phyloP scores from a whole-genome alignment of 2,797 vertebrate species.

The Gallinago stenura region DNA sequence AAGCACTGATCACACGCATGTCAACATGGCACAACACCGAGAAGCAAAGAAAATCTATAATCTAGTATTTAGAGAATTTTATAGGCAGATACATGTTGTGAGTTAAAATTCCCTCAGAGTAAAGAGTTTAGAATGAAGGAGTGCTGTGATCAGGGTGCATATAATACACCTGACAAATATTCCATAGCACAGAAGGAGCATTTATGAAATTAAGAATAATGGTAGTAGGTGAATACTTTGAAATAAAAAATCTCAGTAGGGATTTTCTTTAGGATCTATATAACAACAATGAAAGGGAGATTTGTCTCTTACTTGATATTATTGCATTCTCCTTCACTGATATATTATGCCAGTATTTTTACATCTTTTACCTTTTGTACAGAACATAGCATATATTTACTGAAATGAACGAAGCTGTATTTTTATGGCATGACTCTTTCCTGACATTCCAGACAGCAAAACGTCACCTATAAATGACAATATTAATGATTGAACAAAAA shows the following conservation, averaged over 20 bases:
- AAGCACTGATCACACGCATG: not conserved
- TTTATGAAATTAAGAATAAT: not conserved
- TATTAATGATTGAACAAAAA: not conserved
- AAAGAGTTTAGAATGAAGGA: not conserved
- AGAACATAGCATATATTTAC: not conserved
- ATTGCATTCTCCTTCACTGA: not conserved
- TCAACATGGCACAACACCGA: not conserved
- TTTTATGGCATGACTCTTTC: not conserved
- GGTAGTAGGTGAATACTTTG: not conserved
- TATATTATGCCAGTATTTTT: not conserved
- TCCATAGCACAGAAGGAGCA: not conserved
- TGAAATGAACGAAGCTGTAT: not conserved
- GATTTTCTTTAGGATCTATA: not conserved
- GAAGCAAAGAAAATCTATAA: not conserved
- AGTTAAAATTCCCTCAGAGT: not conserved
- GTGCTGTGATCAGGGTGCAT: rapidly evolving
- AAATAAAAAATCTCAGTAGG: not conserved
- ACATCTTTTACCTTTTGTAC: not conserved
- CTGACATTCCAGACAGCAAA: not conserved
- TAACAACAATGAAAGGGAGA: not conserved
- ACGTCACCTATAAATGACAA: rapidly evolving
- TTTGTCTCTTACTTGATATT: not conserved
- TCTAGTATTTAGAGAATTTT: not conserved
- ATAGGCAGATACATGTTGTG: not conserved
- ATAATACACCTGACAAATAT: not conserved